These are phyloP conservation scores for Emmelina monodactyla DNA, from an alignment of 2,888 invertebrate genomes.

Conservation along the genomic window DNA sequence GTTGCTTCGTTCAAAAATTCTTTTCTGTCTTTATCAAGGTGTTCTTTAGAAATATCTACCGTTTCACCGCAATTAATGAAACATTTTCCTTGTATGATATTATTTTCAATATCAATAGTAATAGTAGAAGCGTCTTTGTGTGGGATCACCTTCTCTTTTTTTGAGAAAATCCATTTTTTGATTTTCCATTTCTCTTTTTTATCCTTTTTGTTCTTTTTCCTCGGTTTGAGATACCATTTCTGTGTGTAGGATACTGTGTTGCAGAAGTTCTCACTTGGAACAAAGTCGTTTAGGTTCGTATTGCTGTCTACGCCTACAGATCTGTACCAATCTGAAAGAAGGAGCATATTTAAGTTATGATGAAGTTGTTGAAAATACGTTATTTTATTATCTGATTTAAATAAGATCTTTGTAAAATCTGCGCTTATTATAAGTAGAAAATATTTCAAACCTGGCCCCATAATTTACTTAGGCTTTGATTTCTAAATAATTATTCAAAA, in stretches of 20 bases:
- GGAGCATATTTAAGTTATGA: slow-evolving; percentile 9
- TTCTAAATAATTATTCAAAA: too few relatives aligned
- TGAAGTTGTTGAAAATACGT: neutral
- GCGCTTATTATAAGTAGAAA: neutral
- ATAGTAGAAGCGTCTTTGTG: slow-evolving; percentile 10
- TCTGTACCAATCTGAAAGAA: slow-evolving; percentile 21
- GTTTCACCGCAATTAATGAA: too few relatives aligned
- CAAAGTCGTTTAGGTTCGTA: slow-evolving; percentile 37
- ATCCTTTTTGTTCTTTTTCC: neutral
- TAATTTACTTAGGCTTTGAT: too few relatives aligned
- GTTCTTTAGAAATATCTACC: slow-evolving; percentile 41
- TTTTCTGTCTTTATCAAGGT: slow-evolving; percentile 22
- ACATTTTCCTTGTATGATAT: slow-evolving; percentile 27
- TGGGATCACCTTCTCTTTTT: slow-evolving; percentile 13
- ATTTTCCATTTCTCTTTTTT: neutral
- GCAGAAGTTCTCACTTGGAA: slow-evolving; percentile 29
- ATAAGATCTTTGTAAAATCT: neutral
- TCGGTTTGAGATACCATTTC: slow-evolving; percentile 28
- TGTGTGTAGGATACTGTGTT: slow-evolving; percentile 44
- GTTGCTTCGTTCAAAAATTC: slow-evolving; percentile 38
- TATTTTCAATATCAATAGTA: slow-evolving; percentile 1
- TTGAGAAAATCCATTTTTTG: slow-evolving; percentile 6
- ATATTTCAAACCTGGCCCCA: too few relatives aligned
- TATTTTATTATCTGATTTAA: neutral
- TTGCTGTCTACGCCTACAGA: slow-evolving; percentile 26